A percentile compares a stretch with the other conserved stretches of the same genome.
Conservation (phyloP, 2,113 vertebrate species). For the Macaca fascicularis region T2T-MFA8v1.1 NC_088379.1:47515501-47516000, state of each 20-base stretch:
- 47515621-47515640: background rate
- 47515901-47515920: background rate
- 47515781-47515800: background rate
- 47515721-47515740: background rate
- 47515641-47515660: background rate
- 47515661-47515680: background rate
- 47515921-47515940: background rate
- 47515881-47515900: accelerated
- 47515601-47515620: background rate
- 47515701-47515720: background rate
- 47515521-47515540: background rate
- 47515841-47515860: background rate
- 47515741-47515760: background rate
- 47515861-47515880: background rate
- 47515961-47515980: background rate
- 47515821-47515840: background rate
- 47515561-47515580: background rate
- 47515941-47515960: background rate
- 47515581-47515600: background rate
- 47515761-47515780: background rate
- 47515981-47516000: background rate
- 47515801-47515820: background rate
- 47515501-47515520: background rate
- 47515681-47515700: background rate
- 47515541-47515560: background rate